Percentiles rank a stretch among this genome's conserved stretches.
Conservation (phyloP, 2,113 vertebrate species). For the Lepus americanus region DNA sequence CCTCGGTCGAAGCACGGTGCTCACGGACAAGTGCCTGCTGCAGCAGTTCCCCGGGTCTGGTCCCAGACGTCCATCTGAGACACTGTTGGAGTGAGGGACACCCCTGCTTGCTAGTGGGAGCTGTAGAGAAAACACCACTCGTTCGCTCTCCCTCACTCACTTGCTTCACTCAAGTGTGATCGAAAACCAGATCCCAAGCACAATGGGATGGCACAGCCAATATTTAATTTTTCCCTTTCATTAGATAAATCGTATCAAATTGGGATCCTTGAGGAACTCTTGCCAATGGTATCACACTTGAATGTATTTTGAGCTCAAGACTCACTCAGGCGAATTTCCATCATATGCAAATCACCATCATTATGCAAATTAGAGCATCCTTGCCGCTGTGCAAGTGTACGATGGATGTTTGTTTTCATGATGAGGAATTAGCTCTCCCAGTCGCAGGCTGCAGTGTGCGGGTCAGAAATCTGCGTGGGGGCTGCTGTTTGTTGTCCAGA, state of each 20-base stretch:
- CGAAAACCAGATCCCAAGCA: slow-evolving; percentile 74
- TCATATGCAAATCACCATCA: slow-evolving; percentile 86
- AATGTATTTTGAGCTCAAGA: slow-evolving; percentile 84
- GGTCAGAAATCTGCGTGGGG: neutral
- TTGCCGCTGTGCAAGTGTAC: slow-evolving; percentile 79
- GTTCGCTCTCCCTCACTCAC: neutral
- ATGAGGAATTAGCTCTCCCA: slow-evolving; percentile 80
- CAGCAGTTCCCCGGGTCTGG: accelerated
- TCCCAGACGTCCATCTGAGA: neutral
- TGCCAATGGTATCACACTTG: slow-evolving; percentile 76
- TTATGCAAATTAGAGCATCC: slow-evolving; percentile 85
- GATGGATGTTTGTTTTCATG: slow-evolving; percentile 85
- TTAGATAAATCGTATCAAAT: slow-evolving; percentile 88
- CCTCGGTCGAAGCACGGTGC: neutral
- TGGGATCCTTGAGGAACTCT: slow-evolving; percentile 86
- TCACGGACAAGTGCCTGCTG: accelerated
- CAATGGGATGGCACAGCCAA: slow-evolving; percentile 84
- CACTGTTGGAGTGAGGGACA: too few relatives aligned
- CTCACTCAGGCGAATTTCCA: slow-evolving; percentile 83
- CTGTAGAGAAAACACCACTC: slow-evolving; percentile 36
- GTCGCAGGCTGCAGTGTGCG: slow-evolving; percentile 36
- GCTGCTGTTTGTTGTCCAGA: slow-evolving; percentile 53
- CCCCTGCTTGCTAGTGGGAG: neutral
- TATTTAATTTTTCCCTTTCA: slow-evolving; percentile 86
- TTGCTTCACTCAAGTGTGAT: slow-evolving; percentile 74